These are phyloP conservation scores for Epiblema foenella DNA, from an alignment of 2,888 invertebrate species.

Conservation along the genomic window DNA sequence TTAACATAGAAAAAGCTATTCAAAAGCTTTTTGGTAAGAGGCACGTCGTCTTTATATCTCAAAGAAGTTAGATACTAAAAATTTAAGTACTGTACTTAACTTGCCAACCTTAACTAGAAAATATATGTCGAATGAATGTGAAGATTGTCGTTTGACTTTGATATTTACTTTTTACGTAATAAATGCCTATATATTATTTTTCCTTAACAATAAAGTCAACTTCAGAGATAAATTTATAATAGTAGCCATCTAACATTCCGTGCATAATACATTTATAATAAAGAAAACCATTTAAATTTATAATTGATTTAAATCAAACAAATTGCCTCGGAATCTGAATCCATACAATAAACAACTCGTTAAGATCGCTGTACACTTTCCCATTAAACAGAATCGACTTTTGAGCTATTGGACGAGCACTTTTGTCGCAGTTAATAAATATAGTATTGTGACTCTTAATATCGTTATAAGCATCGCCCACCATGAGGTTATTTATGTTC, in stretches of 20 bases:
- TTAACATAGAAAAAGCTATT: no score
- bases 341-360: conserved; percentile 43
- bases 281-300: conserved; percentile 32
- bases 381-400: conserved; percentile 38
- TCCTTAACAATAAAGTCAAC: not conserved
- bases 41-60: not conserved
- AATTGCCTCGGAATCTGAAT: conserved; percentile 33
- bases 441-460: not conserved
- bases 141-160: not conserved
- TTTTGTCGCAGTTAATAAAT: conserved; percentile 8
- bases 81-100: not conserved
- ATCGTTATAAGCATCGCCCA: not conserved
- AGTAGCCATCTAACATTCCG: conserved; percentile 7
- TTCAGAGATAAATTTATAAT: conserved; percentile 13
- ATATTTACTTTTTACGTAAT: conserved; percentile 6
- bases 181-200: conserved; percentile 5
- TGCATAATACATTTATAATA: conserved; percentile 22
- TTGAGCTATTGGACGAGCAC: conserved; percentile 17
- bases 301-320: conserved; percentile 43
- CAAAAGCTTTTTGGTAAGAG: no score
- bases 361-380: conserved; percentile 40
- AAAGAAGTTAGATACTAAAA: not conserved
- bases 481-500: not conserved
- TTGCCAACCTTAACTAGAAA: not conserved
- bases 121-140: not conserved